Evolutionary conservation across 2,888 invertebrate genomes (phyloP), one percentile per base, ranked within the genome.

Genomic region (Leptinotarsa tumamoca): DNA sequence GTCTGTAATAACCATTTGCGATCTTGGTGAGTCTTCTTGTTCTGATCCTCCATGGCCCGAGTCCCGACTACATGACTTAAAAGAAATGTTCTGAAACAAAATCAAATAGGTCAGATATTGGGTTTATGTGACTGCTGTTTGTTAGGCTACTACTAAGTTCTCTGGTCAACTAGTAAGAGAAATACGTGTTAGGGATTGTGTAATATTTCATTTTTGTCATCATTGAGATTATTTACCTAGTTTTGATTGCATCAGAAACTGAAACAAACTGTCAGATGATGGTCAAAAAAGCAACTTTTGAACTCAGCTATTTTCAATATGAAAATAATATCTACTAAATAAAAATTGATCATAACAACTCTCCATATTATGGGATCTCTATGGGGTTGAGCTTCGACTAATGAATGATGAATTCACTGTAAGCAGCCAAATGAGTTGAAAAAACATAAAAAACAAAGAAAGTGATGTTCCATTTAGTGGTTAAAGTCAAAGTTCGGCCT

Each of bases 21-120:
- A 89, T 89, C 93, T 89, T 84, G 93, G 90, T 87, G 94, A 89
- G 89, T 94, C 89, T 90, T 92, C 89, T 90, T 94, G 90, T 90
- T 92, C 88, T 87, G 92, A 90, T 87, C 93, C 89, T 86, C 93
- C 90, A 89, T 92, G 91, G 79, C 92, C 91, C 67, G 92, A 91
- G 86, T 92, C 92, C 78, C 92, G 91, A 80, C 91, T 92, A 86
- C 91, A 93, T 82, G 94, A 94, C 88, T 94, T 94, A 94, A 94
- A 94, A 93, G 94, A 94, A 93, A 94, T 94, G 93, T 94, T 94
- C 94, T 95, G 94, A 83, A 89, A 88, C 86, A 84, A 51, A 72
- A 72, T 71, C 33, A 58, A 21, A 13, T 23, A 15, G 43, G 33
- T 63, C 63, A 63, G n/a, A 43, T 17, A 33, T 63, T 10, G 63